A percentile compares a stretch with the other conserved stretches of the same genome.
Evolutionary conservation across 2,113 vertebrate species (phyloP).

Genomic region (Zosterops pallidus): DNA sequence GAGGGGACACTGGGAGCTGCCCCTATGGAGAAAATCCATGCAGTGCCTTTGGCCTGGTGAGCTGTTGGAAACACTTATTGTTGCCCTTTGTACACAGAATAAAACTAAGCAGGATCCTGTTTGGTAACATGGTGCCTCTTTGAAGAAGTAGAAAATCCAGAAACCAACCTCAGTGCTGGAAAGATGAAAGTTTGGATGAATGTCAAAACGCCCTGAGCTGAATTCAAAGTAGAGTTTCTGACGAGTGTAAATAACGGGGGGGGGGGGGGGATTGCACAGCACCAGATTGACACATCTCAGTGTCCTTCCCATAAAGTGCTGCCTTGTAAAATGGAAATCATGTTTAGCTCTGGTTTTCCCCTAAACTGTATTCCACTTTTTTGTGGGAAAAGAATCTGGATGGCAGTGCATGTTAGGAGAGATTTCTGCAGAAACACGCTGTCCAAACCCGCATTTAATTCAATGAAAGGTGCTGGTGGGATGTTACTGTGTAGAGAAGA

Average conservation of each 20-base stretch:
- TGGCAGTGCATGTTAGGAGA: not conserved
- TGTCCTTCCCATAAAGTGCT: not conserved
- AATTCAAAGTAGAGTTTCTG: not conserved
- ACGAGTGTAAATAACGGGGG: not conserved
- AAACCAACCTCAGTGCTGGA: not conserved
- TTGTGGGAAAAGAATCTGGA: not conserved
- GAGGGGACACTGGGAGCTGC: not conserved
- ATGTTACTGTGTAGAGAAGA: not conserved
- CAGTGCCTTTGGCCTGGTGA: not conserved
- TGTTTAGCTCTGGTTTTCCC: not conserved
- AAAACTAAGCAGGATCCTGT: not conserved
- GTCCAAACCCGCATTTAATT: not conserved
- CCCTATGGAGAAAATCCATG: not conserved
- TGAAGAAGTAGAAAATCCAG: constrained; percentile 23
- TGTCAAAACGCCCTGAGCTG: constrained; percentile 16
- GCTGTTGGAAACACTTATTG: not conserved
- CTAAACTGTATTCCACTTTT: not conserved
- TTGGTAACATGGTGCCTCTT: not conserved
- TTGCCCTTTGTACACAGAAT: not conserved
- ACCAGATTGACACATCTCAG: not conserved
- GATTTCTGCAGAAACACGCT: not conserved
- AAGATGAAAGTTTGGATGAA: not conserved
- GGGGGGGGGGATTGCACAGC: not conserved
- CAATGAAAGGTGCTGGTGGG: not conserved
- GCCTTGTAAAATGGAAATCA: not conserved